Percentiles rank a stretch among this genome's conserved stretches.
phyloP scores from a whole-genome alignment of 2,797 vertebrate species.

The Rhinophrynus dorsalis region DNA sequence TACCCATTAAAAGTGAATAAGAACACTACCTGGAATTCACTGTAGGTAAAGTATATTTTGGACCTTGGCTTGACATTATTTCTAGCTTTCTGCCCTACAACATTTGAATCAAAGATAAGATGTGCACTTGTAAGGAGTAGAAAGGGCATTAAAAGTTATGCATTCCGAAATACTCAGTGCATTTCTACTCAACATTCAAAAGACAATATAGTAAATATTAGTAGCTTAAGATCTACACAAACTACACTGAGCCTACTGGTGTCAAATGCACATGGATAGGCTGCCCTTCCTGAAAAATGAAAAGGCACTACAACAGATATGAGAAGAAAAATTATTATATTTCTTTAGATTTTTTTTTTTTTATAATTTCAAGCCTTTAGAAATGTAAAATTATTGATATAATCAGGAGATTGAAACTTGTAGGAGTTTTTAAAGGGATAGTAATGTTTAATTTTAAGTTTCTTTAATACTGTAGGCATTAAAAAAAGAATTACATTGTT shows the following conservation, averaged over 20 bases:
- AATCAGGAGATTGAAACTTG: too few relatives aligned
- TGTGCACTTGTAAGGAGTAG: not conserved
- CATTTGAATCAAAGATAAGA: conserved; percentile 20
- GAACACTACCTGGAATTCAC: not conserved
- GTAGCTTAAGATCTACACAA: not conserved
- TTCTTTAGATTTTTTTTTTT: too few relatives aligned
- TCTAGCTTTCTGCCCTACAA: not conserved
- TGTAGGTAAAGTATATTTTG: not conserved
- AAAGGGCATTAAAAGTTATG: conserved; percentile 22
- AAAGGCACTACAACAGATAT: not conserved
- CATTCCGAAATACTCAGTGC: conserved; percentile 10
- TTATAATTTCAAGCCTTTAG: not conserved
- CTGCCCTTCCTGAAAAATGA: not conserved
- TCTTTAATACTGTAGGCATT: too few relatives aligned
- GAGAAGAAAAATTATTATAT: too few relatives aligned
- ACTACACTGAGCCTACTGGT: not conserved
- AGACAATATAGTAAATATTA: conserved; percentile 30
- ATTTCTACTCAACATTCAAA: conserved; percentile 22
- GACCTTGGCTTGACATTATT: not conserved
- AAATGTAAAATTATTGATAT: not conserved
- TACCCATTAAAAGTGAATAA: too few relatives aligned
- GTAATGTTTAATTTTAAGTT: too few relatives aligned
- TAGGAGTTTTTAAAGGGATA: too few relatives aligned
- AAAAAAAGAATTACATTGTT: too few relatives aligned
- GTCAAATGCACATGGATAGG: not conserved